phyloP scores from a whole-genome alignment of 1,140 invertebrate species.

The Littorina saxatilis region DNA sequence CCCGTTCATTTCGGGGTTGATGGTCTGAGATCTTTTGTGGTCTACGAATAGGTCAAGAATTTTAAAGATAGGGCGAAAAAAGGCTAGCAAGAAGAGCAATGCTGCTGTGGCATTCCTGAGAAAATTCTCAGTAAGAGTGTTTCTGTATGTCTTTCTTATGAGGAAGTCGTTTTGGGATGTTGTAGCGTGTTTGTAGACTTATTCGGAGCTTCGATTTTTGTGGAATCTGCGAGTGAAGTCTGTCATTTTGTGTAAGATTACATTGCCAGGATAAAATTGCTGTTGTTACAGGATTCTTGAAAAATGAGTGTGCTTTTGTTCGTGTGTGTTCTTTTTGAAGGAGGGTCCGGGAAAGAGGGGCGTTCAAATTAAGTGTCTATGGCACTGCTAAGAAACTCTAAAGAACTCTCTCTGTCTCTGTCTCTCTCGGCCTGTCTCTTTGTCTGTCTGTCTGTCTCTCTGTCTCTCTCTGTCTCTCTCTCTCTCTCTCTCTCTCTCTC shows the following conservation, averaged over 20 bases:
- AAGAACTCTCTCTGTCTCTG: background rate
- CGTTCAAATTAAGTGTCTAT: background rate
- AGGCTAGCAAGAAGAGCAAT: no score
- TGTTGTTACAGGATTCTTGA: background rate
- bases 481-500: background rate
- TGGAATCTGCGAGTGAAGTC: background rate
- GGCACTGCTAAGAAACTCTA: background rate
- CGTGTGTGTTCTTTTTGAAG: background rate
- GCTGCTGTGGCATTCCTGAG: no score
- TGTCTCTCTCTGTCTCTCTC: slow-evolving; percentile 5
- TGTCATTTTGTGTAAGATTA: background rate
- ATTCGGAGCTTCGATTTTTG: background rate
- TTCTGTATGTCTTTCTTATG: no score
- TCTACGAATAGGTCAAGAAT: no score
- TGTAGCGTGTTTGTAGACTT: background rate
- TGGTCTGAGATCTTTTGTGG: no score
- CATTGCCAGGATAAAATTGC: background rate
- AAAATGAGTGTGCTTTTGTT: background rate
- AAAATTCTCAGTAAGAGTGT: no score
- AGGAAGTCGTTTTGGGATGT: no score
- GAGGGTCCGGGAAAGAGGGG: background rate
- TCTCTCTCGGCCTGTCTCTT: background rate
- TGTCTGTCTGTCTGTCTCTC: background rate
- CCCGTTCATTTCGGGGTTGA: no score
- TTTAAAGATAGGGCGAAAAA: no score